Evolutionary conservation across 2,797 vertebrate genomes (phyloP).

Genomic region (Gymnopithys bicolor): DNA sequence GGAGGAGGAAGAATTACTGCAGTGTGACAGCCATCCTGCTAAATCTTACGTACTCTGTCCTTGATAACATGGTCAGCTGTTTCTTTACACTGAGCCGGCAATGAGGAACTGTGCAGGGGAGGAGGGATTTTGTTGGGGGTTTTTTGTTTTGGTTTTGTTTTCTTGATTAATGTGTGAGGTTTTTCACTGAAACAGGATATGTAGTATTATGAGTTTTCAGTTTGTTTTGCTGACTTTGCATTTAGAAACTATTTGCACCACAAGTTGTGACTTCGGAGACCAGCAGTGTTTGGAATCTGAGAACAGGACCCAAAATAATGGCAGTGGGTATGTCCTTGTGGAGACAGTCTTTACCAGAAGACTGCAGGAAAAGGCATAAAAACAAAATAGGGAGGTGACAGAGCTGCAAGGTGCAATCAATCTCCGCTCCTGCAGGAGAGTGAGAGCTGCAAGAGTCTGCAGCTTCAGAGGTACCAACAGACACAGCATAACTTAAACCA

Average conservation of each 20-base stretch:
- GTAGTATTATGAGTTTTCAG: rapidly evolving
- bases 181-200: neutral
- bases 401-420: rapidly evolving
- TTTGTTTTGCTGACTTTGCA: neutral
- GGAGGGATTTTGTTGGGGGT: neutral
- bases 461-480: neutral
- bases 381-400: neutral
- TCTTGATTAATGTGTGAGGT: rapidly evolving
- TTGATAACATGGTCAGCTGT: neutral
- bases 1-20: neutral
- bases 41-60: neutral
- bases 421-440: rapidly evolving
- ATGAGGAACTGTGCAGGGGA: neutral
- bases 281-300: neutral
- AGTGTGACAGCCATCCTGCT: neutral
- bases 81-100: neutral
- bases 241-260: neutral
- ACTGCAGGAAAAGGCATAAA: neutral
- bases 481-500: neutral
- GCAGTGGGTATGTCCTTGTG: neutral
- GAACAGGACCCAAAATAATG: neutral
- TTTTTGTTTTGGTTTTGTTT: neutral
- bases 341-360: neutral
- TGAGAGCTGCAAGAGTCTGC: neutral
- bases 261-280: neutral